Conservation (phyloP, 2,797 vertebrate genomes). For the Catamblyrhynchus diadema region DNA sequence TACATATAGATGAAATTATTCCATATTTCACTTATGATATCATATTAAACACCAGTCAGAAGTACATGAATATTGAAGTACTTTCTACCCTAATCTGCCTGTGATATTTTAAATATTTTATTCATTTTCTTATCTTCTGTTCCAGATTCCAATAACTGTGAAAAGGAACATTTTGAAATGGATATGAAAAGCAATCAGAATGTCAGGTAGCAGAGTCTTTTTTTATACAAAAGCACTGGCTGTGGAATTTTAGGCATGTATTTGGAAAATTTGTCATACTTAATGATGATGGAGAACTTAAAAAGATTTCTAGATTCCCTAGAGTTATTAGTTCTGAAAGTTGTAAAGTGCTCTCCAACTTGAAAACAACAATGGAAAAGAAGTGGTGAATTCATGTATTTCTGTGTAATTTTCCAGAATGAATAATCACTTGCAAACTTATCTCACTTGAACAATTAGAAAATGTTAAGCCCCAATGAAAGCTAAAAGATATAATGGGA, state of each 20-base stretch:
- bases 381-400: neutral
- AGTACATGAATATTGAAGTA: slow-evolving; percentile 51
- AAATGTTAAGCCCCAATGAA: neutral
- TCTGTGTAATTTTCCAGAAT: neutral
- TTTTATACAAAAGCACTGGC: neutral
- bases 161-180: slow-evolving; percentile 65
- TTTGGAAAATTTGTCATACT: slow-evolving; percentile 2
- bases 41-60: slow-evolving; percentile 52
- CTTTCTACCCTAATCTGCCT: slow-evolving; percentile 24
- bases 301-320: neutral
- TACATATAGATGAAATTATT: slow-evolving; percentile 36
- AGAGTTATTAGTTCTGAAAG: neutral
- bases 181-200: slow-evolving; percentile 66
- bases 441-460: neutral
- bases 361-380: neutral
- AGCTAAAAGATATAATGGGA: neutral
- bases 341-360: neutral
- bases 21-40: slow-evolving; percentile 30
- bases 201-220: slow-evolving; percentile 68
- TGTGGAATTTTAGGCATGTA: neutral
- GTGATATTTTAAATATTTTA: slow-evolving; percentile 48
- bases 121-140: slow-evolving; percentile 65
- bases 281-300: neutral
- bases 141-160: slow-evolving; percentile 70
- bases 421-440: neutral